Conservation (phyloP, 2,888 invertebrate genomes). For the Tromatobia lineatoria region DNA sequence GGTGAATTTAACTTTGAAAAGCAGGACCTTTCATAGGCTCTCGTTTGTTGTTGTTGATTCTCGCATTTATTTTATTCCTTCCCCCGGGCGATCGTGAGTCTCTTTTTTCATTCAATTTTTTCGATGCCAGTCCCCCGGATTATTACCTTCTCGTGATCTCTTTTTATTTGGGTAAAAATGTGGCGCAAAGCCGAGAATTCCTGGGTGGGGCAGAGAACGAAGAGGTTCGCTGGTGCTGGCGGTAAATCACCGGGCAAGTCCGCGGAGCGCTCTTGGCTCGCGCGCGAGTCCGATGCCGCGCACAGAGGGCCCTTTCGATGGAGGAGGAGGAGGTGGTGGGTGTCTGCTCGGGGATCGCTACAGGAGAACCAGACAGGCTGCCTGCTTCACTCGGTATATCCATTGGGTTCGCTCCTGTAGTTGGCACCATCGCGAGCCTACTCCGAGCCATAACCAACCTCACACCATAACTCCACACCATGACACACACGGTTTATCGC, state of each 20-base stretch:
- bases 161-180: constrained; percentile 79
- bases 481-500: constrained; percentile 84
- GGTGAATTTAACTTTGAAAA: constrained; percentile 29
- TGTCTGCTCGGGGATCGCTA: constrained; percentile 75
- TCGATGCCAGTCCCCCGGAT: constrained; percentile 49
- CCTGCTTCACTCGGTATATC: constrained; percentile 16
- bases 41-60: constrained; percentile 26
- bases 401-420: constrained; percentile 71
- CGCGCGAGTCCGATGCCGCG: constrained; percentile 70
- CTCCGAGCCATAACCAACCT: constrained; percentile 79
- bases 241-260: constrained; percentile 69
- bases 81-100: not conserved
- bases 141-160: constrained; percentile 60
- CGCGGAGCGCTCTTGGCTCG: constrained; percentile 45
- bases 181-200: constrained; percentile 83
- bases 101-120: constrained; percentile 19
- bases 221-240: constrained; percentile 68
- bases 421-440: constrained; percentile 77
- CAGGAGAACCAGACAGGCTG: constrained; percentile 63
- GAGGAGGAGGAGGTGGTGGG: no score
- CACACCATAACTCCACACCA: constrained; percentile 79
- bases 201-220: constrained; percentile 82
- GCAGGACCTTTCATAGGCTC: constrained; percentile 34
- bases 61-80: constrained; percentile 18
- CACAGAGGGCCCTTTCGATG: constrained; percentile 65